Conservation (phyloP, 2,888 invertebrate species). For the Ganaspis brasiliensis region DNA sequence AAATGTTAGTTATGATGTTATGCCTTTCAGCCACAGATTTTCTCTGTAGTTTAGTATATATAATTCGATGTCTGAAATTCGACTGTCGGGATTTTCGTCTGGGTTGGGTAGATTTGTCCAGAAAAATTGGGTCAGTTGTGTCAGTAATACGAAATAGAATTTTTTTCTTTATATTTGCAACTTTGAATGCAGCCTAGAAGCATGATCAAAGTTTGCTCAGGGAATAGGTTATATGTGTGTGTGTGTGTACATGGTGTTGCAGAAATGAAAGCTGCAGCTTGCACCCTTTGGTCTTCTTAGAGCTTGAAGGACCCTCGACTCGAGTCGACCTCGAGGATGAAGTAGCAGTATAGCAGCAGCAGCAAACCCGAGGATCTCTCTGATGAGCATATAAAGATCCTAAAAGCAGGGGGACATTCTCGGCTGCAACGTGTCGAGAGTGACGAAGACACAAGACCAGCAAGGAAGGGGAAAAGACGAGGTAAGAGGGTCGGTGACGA, state of each 20-base stretch:
- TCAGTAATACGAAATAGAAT: neutral
- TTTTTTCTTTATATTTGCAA: neutral
- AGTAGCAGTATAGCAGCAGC: constrained; percentile 42
- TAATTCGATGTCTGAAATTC: no score
- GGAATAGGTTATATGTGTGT: constrained; percentile 42
- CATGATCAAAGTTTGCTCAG: constrained; percentile 45
- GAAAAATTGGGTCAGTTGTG: neutral
- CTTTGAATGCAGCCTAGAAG: constrained; percentile 12
- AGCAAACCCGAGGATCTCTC: constrained; percentile 24
- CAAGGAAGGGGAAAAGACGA: constrained; percentile 5
- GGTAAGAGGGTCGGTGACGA: neutral
- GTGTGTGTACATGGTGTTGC: constrained; percentile 39
- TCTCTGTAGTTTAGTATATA: no score
- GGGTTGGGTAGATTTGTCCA: no score
- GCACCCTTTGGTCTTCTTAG: constrained; percentile 53
- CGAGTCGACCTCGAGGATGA: constrained; percentile 44
- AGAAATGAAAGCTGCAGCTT: constrained; percentile 38
- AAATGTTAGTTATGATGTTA: no score
- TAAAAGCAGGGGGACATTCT: constrained; percentile 38
- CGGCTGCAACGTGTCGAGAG: constrained; percentile 7
- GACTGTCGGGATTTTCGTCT: no score
- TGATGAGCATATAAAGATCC: constrained; percentile 42
- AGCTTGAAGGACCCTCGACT: constrained; percentile 53
- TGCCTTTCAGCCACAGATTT: no score
- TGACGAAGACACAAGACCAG: constrained; percentile 40